A percentile compares a stretch with the other conserved stretches of the same genome.
phyloP scores from a whole-genome alignment of 2,113 vertebrate species.

The Oostethus manadensis region DNA sequence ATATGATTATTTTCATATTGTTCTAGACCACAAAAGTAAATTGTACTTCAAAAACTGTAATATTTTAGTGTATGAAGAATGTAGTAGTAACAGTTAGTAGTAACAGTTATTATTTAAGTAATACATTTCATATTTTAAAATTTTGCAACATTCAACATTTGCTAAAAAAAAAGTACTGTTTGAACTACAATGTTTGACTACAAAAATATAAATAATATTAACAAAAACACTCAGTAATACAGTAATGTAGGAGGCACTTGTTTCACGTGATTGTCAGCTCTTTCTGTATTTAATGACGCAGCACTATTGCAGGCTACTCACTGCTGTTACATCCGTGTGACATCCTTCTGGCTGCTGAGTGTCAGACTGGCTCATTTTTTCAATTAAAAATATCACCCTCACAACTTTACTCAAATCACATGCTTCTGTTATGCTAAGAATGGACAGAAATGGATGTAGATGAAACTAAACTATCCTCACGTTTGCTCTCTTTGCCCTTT shows the following conservation, averaged over 20 bases:
- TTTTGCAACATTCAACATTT: no score
- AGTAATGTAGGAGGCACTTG: not conserved
- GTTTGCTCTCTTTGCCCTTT: constrained; percentile 29
- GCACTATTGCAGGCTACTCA: constrained; percentile 7
- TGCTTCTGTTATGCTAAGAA: not conserved
- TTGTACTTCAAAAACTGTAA: no score
- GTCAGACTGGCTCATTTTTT: not conserved
- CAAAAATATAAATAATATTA: no score
- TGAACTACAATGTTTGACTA: no score
- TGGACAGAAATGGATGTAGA: constrained; percentile 5
- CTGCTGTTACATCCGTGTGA: constrained; percentile 6
- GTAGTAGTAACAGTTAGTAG: no score
- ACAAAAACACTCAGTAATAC: no score
- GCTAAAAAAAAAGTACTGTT: no score
- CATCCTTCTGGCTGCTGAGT: constrained; percentile 13
- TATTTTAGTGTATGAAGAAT: no score
- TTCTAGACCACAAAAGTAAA: no score
- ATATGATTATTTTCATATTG: no score
- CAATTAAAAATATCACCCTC: not conserved
- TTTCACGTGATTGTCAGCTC: not conserved
- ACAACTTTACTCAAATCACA: not conserved
- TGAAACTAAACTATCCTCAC: constrained; percentile 12
- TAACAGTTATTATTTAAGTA: no score
- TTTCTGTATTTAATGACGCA: constrained; percentile 11
- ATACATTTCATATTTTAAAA: no score